These are phyloP conservation scores for Hermaeophaga mercurialis DNA, from an alignment of 2,888 invertebrate species.

Conservation along the genomic window DNA sequence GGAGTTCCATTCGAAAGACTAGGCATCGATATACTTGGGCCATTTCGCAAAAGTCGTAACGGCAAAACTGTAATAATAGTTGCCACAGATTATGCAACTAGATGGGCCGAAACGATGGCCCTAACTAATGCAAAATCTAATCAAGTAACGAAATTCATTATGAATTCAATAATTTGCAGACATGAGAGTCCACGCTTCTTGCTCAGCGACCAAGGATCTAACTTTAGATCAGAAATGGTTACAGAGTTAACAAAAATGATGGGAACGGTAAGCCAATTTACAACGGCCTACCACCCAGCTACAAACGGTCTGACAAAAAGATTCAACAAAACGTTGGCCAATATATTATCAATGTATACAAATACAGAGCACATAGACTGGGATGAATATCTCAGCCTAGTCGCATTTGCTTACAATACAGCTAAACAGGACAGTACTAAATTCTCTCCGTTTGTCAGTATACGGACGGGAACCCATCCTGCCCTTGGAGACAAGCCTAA, in stretches of 20 bases:
- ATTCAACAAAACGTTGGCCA: constrained; percentile 38
- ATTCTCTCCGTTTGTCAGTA: constrained; percentile 7
- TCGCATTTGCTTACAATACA: constrained; percentile 24
- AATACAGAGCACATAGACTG: constrained; percentile 30
- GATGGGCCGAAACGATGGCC: constrained; percentile 37
- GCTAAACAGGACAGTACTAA: constrained; percentile 22
- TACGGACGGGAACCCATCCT: constrained; percentile 18
- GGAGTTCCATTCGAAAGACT: constrained; percentile 27
- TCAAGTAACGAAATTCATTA: constrained; percentile 30
- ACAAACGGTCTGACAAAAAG: constrained; percentile 37
- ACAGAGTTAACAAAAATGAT: constrained; percentile 15
- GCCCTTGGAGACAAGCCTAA: constrained; percentile 18
- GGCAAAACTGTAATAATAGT: constrained; percentile 41
- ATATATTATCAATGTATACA: constrained; percentile 33
- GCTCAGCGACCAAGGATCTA: constrained; percentile 29
- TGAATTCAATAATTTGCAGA: constrained; percentile 21
- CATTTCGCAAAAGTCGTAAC: constrained; percentile 33
- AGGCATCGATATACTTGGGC: constrained; percentile 40
- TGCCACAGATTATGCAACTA: constrained; percentile 40
- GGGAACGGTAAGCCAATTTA: constrained; percentile 20
- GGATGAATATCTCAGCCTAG: constrained; percentile 19
- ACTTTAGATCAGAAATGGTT: constrained; percentile 32
- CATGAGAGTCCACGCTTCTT: constrained; percentile 27
- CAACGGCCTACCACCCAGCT: constrained; percentile 28
- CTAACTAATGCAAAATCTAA: constrained; percentile 33